Percentiles rank a stretch among this genome's conserved stretches.
These are phyloP conservation scores for Agapornis roseicollis DNA, from an alignment of 2,113 vertebrate species.

Conservation along the genomic window DNA sequence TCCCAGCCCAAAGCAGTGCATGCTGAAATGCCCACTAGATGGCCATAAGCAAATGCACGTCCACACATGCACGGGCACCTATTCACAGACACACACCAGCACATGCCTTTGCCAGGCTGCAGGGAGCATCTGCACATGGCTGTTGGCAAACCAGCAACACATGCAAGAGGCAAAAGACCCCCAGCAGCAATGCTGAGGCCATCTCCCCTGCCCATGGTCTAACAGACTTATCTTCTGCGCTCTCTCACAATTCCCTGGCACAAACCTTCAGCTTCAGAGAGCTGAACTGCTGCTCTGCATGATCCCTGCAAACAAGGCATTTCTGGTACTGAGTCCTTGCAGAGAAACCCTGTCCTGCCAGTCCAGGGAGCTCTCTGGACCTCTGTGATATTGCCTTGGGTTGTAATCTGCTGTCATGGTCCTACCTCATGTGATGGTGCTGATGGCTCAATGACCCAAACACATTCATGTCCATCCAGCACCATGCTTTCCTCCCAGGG, in stretches of 20 bases:
- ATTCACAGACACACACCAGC: not conserved
- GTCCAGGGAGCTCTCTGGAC: not conserved
- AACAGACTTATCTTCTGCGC: accelerated
- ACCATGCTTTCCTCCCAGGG: not conserved
- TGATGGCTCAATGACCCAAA: not conserved
- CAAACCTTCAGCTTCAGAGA: not conserved
- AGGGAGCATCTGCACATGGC: not conserved
- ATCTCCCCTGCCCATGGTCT: accelerated
- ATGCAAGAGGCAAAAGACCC: not conserved
- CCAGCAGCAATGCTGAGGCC: not conserved
- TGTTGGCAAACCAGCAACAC: not conserved
- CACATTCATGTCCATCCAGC: not conserved
- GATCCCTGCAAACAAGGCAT: not conserved
- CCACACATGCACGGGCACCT: not conserved
- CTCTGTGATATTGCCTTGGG: not conserved
- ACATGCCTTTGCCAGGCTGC: not conserved
- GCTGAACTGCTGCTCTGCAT: accelerated
- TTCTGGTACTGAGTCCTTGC: not conserved
- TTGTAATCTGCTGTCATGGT: not conserved
- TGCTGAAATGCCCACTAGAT: constrained; percentile 31
- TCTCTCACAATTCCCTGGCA: not conserved
- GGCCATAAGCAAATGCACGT: constrained; percentile 1
- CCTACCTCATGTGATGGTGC: not conserved
- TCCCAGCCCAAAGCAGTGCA: not conserved
- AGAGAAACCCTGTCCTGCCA: not conserved